phyloP scores from a whole-genome alignment of 1,140 invertebrate species.

The Halesus radiatus region DNA sequence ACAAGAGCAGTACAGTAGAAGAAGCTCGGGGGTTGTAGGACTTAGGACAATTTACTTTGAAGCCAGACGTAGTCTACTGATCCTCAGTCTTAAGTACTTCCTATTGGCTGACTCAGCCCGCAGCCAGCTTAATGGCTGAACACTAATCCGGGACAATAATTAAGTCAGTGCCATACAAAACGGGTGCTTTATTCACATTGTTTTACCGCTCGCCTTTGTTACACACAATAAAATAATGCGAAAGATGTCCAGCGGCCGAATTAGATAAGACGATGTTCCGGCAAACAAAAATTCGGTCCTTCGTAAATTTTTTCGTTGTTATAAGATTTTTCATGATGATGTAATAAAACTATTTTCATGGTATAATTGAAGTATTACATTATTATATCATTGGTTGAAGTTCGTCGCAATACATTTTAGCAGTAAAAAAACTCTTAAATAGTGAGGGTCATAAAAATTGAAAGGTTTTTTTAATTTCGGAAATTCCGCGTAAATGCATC shows the following conservation, averaged over 20 bases:
- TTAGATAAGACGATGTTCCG: slow-evolving; percentile 4
- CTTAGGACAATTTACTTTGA: slow-evolving; percentile 52
- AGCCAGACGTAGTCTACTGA: slow-evolving; percentile 42
- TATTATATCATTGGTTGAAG: no score
- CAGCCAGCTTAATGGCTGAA: slow-evolving; percentile 47
- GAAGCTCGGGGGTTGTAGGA: slow-evolving; percentile 46
- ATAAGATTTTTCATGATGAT: no score
- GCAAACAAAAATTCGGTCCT: not conserved
- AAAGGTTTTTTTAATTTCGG: no score
- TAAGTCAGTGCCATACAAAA: slow-evolving; percentile 47
- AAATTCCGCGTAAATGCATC: no score
- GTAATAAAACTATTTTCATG: no score
- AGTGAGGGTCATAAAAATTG: no score
- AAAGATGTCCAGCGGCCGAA: not conserved
- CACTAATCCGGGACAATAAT: slow-evolving; percentile 52
- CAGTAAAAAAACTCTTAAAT: no score
- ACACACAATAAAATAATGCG: slow-evolving; percentile 24
- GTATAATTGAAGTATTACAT: no score
- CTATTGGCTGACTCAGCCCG: slow-evolving; percentile 51
- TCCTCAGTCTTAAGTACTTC: slow-evolving; percentile 55
- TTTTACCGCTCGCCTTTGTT: slow-evolving; percentile 24
- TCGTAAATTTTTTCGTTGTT: no score
- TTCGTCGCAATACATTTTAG: no score
- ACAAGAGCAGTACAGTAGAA: slow-evolving; percentile 23
- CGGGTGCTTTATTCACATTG: slow-evolving; percentile 38